A percentile compares a stretch with the other conserved stretches of the same genome.
phyloP scores from a whole-genome alignment of 2,113 vertebrate species.

The Protobothrops flavoviridis region DNA sequence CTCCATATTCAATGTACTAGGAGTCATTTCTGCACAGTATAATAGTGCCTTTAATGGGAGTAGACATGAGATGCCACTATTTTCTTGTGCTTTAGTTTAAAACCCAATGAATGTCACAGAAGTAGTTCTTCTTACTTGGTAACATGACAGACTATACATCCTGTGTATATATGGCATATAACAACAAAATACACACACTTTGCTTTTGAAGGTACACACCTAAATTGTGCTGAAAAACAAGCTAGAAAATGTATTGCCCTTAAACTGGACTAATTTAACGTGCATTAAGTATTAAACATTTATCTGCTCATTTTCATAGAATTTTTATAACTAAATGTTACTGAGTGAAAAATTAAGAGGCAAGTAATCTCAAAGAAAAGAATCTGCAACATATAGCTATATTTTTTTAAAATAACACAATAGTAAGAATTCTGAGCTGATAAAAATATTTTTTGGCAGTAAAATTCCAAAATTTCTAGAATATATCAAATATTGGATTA shows the following conservation, averaged over 20 bases:
- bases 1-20: background rate
- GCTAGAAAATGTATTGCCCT: background rate
- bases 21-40: background rate
- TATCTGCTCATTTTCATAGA: background rate
- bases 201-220: background rate
- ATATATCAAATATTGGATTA: background rate
- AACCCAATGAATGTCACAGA: background rate
- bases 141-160: background rate
- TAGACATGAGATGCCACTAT: background rate
- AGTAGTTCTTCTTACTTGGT: background rate
- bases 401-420: background rate
- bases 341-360: constrained; percentile 7
- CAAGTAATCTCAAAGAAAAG: background rate
- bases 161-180: too few species aligned
- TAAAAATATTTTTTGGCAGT: background rate
- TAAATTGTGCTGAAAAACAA: background rate
- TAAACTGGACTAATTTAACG: background rate
- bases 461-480: background rate
- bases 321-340: background rate
- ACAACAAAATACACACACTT: background rate
- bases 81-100: background rate
- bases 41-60: background rate
- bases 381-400: background rate
- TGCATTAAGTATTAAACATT: background rate
- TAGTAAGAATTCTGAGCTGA: background rate